Percentiles rank a stretch among this genome's conserved stretches.
Conservation (phyloP, 2,113 vertebrate genomes). For the Callocephalon fimbriatum region DNA sequence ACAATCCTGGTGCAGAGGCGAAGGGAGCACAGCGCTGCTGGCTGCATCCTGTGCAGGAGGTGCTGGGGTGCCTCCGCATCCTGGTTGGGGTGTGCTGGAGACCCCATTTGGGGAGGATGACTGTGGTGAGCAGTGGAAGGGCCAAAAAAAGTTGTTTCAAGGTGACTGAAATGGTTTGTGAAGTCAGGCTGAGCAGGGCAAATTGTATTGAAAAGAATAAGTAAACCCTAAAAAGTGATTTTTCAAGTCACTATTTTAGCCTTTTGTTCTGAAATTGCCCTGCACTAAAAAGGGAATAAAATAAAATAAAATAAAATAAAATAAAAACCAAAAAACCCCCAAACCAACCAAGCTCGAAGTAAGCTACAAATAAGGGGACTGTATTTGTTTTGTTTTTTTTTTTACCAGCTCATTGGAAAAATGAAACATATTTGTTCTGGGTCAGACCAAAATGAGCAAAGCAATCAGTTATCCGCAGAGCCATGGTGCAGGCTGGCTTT, state of each 20-base stretch:
- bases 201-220: slow-evolving; percentile 52
- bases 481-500: not conserved
- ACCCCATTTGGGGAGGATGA: not conserved
- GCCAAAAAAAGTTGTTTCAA: not conserved
- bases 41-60: rapidly evolving
- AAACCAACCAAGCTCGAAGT: not conserved
- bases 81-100: not conserved
- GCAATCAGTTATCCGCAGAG: slow-evolving; percentile 62
- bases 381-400: slow-evolving; percentile 29
- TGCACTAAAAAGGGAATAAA: not conserved
- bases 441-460: slow-evolving; percentile 61
- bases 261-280: slow-evolving; percentile 61
- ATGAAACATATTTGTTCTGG: slow-evolving; percentile 69
- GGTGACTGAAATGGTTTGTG: slow-evolving; percentile 10
- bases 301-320: not conserved
- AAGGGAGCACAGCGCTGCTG: not conserved
- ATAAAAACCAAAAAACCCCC: not conserved
- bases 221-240: slow-evolving; percentile 40
- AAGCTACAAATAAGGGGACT: slow-evolving; percentile 55
- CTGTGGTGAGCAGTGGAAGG: not conserved
- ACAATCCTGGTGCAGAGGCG: rapidly evolving
- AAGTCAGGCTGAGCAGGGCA: slow-evolving; percentile 1
- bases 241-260: slow-evolving; percentile 29
- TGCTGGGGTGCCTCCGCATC: not conserved
- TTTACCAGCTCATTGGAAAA: slow-evolving; percentile 67